Base-by-base conservation (phyloP, 2,113 vertebrate genomes). In the Anseranas semipalmata region DNA sequence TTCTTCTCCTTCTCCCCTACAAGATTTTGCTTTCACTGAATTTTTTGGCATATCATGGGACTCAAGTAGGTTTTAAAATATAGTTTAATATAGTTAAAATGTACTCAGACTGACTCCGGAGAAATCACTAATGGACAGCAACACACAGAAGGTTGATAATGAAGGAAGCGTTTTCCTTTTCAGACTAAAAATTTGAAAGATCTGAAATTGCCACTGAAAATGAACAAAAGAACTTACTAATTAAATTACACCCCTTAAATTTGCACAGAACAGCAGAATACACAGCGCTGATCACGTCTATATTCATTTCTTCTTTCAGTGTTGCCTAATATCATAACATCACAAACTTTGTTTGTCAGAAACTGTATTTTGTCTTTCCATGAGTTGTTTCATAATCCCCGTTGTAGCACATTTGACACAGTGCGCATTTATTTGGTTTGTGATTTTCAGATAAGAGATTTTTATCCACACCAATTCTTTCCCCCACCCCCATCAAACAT, bases 21-120 rank as follows among this genome's bases (percentile, higher is more conserved):
- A 3, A 0, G 0, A 66, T 18, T 79, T 74, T n/a, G 7, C 39
- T 78, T 67, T 28, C 12, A 65, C 2, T 39, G 28, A 13, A 43
- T 73, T 89, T 81, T 76, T 89, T 45, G n/a, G 28, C 22, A 15
- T 18, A 60, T 4, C 3, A 20, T 12, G 25, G 5, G 45, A 79
- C 53, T 63, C 75, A 65, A 37, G 33, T 19, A 63, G 41, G 20
- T 56, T 68, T 52, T 27, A 56, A 63, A 84, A 52, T 6, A 72
- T 3, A 87, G 17, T 41, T 85, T 59, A 84, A 52, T 6, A 72
- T 3, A 87, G 17, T 41, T 85, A 33, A 77, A 91, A 81, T 20
- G 11, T 46, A 50, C 24, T 85, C 63, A 76, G 11, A n/a, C 8
- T 58, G 46, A 68, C 33, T 43, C 19, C 45, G 87, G 53, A 62